These are phyloP conservation scores for Ceratitis capitata DNA, from an alignment of 1,140 invertebrate species.

Conservation along the genomic window DNA sequence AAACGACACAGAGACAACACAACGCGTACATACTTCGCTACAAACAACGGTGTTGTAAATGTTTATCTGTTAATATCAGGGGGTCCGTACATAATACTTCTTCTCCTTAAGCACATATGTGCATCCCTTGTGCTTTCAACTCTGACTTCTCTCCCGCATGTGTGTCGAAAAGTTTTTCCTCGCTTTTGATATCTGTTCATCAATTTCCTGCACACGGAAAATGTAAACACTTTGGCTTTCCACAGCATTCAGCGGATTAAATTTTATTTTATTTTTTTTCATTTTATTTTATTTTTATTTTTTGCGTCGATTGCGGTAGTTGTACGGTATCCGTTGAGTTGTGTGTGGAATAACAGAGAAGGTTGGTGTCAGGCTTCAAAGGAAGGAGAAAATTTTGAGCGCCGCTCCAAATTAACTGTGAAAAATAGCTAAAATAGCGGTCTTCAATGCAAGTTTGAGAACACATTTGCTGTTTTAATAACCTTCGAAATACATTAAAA, in stretches of 20 bases:
- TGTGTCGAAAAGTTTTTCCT: neutral
- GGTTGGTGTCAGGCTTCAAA: too few species aligned
- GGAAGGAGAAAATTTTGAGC: too few species aligned
- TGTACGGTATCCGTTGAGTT: neutral
- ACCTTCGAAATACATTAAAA: too few species aligned
- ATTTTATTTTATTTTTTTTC: neutral
- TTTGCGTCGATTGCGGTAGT: neutral
- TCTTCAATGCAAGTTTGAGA: too few species aligned
- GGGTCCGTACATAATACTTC: neutral
- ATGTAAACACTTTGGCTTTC: conserved; percentile 13
- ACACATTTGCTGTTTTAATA: too few species aligned
- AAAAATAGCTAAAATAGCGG: too few species aligned
- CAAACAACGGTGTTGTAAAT: neutral
- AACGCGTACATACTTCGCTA: too few species aligned
- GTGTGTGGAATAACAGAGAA: too few species aligned
- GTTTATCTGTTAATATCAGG: neutral
- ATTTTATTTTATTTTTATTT: neutral
- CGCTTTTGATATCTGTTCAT: neutral
- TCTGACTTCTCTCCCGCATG: neutral
- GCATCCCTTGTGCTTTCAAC: neutral
- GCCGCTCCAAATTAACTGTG: too few species aligned
- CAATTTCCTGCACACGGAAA: neutral
- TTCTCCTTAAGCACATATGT: neutral
- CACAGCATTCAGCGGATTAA: neutral
- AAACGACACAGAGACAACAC: neutral